Percentiles rank a stretch among this genome's conserved stretches.
These are phyloP conservation scores for Zeuzera pyrina DNA, from an alignment of 2,888 invertebrate species.

Conservation along the genomic window DNA sequence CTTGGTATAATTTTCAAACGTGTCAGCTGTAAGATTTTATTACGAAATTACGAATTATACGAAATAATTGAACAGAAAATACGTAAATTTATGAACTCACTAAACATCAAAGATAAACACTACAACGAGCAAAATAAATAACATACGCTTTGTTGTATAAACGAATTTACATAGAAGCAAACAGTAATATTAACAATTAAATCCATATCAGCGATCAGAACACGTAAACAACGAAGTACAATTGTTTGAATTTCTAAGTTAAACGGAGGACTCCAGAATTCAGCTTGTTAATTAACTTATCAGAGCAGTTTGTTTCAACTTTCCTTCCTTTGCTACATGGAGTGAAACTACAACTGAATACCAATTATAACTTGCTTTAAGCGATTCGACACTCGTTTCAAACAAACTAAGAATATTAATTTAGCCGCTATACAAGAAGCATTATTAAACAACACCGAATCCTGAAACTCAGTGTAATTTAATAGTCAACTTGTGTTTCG, in stretches of 20 bases:
- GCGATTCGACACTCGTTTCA: not conserved
- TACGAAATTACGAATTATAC: too few relatives aligned
- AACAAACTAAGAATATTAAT: not conserved
- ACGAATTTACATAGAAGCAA: not conserved
- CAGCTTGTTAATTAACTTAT: constrained; percentile 44
- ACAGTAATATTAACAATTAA: not conserved
- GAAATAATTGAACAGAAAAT: too few relatives aligned
- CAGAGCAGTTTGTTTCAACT: constrained; percentile 25
- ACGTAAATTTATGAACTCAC: too few relatives aligned
- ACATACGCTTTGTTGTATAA: too few relatives aligned
- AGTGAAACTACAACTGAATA: constrained; percentile 20
- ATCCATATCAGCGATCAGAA: not conserved
- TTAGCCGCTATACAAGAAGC: not conserved
- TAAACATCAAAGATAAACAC: too few relatives aligned
- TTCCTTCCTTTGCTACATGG: constrained; percentile 21
- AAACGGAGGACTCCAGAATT: constrained; percentile 31
- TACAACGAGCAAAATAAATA: too few relatives aligned
- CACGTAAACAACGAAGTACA: constrained; percentile 9
- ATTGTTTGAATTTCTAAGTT: constrained; percentile 34
- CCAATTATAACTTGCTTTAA: constrained; percentile 22
- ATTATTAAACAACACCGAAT: not conserved
- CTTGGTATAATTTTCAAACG: too few relatives aligned
- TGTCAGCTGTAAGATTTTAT: too few relatives aligned
- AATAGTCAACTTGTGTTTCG: not conserved
- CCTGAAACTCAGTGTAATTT: not conserved